These are phyloP conservation scores for Philereme transversata DNA, from an alignment of 2,888 invertebrate species.

Conservation along the genomic window DNA sequence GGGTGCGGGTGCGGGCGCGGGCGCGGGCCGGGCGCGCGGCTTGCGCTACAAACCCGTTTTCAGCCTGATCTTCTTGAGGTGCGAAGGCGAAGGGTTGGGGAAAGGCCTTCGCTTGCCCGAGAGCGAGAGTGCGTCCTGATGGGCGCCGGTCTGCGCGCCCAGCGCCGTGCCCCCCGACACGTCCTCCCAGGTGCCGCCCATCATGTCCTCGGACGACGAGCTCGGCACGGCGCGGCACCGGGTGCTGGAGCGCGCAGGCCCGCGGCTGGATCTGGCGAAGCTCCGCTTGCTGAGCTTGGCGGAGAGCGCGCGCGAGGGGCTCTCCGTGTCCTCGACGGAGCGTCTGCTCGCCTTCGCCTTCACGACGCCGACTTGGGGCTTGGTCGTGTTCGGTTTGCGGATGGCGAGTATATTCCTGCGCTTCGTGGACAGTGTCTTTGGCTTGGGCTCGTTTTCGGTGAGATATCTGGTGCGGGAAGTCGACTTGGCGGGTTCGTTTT, in stretches of 20 bases:
- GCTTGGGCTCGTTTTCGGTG: conserved; percentile 69
- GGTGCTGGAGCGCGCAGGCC: conserved; percentile 37
- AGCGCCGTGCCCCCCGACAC: conserved; percentile 57
- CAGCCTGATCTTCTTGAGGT: conserved; percentile 74
- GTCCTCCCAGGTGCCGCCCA: conserved; percentile 60
- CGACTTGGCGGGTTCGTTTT: conserved; percentile 64
- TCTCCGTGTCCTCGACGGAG: conserved; percentile 66
- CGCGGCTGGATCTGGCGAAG: conserved; percentile 56
- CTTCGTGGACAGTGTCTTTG: conserved; percentile 64
- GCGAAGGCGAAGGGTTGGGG: conserved; percentile 60
- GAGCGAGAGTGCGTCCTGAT: conserved; percentile 13
- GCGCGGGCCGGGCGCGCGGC: conserved; percentile 54
- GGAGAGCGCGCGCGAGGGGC: conserved; percentile 44
- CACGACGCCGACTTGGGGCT: conserved; percentile 60
- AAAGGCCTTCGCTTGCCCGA: conserved; percentile 60
- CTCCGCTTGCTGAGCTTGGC: conserved; percentile 64
- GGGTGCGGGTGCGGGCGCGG: conserved; percentile 41
- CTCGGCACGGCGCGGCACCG: conserved; percentile 59
- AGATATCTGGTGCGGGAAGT: conserved; percentile 62
- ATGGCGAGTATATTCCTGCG: conserved; percentile 71
- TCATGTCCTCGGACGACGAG: conserved; percentile 64
- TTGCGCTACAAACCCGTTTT: conserved; percentile 71
- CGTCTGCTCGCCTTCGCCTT: conserved; percentile 62
- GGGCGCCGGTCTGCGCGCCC: conserved; percentile 33
- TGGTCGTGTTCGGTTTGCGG: conserved; percentile 71